Conservation (phyloP, 1,140 invertebrate genomes). For the Mylabris phalerata region DNA sequence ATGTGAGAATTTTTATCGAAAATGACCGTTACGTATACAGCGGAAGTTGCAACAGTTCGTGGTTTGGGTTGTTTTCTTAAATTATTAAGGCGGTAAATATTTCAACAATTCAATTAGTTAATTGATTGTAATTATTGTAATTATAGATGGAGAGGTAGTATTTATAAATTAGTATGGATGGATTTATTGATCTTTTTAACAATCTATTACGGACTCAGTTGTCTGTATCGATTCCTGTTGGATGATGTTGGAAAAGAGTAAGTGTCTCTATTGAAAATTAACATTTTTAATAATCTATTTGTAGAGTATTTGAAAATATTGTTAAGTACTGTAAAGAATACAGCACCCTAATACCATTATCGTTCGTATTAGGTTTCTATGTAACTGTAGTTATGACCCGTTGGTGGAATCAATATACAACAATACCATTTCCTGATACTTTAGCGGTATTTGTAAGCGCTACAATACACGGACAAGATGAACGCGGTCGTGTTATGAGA, state of each 20-base stretch:
- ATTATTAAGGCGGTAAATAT: slow-evolving; percentile 49
- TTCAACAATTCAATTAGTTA: neutral
- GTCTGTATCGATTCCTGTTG: slow-evolving; percentile 54
- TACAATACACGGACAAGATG: slow-evolving; percentile 61
- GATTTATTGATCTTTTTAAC: slow-evolving; percentile 57
- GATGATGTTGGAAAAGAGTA: slow-evolving; percentile 51
- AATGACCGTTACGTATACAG: slow-evolving; percentile 86
- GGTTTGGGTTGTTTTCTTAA: slow-evolving; percentile 81
- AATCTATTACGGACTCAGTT: slow-evolving; percentile 55
- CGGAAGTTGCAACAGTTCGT: slow-evolving; percentile 78
- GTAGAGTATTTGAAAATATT: slow-evolving; percentile 57
- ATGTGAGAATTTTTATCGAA: neutral
- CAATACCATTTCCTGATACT: slow-evolving; percentile 79
- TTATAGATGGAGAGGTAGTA: slow-evolving; percentile 65
- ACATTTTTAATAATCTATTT: slow-evolving; percentile 60
- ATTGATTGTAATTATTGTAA: slow-evolving; percentile 22
- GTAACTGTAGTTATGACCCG: slow-evolving; percentile 87
- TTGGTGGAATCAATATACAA: slow-evolving; percentile 89
- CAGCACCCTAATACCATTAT: slow-evolving; percentile 62
- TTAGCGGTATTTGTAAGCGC: slow-evolving; percentile 78
- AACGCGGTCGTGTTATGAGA: slow-evolving; percentile 66
- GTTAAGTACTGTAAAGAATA: slow-evolving; percentile 64
- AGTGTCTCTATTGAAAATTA: slow-evolving; percentile 52
- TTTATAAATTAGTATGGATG: slow-evolving; percentile 67
- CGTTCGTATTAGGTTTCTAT: slow-evolving; percentile 66